phyloP scores from a whole-genome alignment of 2,797 vertebrate species.

The Urocyon cinereoargenteus region DNA sequence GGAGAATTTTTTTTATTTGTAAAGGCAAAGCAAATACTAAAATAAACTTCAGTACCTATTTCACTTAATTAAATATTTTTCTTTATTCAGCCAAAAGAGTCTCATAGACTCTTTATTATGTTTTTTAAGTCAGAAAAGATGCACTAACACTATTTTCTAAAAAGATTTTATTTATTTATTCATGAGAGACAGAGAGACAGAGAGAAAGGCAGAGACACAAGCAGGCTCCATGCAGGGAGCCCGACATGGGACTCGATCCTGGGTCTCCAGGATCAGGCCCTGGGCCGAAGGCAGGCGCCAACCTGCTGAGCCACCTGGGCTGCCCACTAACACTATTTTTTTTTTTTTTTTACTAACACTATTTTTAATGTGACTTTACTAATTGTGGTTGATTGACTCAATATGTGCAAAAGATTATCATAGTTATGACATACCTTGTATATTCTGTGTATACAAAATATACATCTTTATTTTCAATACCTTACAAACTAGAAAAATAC shows the following conservation, averaged over 20 bases:
- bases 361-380: slow-evolving; percentile 39
- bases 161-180: too few relatives aligned
- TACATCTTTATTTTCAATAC: neutral
- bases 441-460: neutral
- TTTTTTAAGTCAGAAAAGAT: neutral
- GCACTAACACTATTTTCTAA: neutral
- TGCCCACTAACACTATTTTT: neutral
- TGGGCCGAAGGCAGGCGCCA: too few relatives aligned
- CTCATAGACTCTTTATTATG: neutral
- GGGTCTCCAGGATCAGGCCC: too few relatives aligned
- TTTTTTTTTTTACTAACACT: too few relatives aligned
- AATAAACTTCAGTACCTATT: slow-evolving; percentile 33
- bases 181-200: too few relatives aligned
- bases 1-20: neutral
- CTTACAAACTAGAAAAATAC: slow-evolving; percentile 12
- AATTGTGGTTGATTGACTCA: neutral
- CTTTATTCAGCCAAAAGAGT: slow-evolving; percentile 24
- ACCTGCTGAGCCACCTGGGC: too few relatives aligned
- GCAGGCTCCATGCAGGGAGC: too few relatives aligned
- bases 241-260: too few relatives aligned
- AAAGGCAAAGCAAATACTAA: slow-evolving; percentile 37
- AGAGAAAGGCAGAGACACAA: too few relatives aligned
- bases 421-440: neutral
- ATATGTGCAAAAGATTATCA: neutral
- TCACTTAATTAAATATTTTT: slow-evolving; percentile 39